Evolutionary conservation across 1,140 invertebrate genomes (phyloP).

Genomic region (Drosophila prosaltans): DNA sequence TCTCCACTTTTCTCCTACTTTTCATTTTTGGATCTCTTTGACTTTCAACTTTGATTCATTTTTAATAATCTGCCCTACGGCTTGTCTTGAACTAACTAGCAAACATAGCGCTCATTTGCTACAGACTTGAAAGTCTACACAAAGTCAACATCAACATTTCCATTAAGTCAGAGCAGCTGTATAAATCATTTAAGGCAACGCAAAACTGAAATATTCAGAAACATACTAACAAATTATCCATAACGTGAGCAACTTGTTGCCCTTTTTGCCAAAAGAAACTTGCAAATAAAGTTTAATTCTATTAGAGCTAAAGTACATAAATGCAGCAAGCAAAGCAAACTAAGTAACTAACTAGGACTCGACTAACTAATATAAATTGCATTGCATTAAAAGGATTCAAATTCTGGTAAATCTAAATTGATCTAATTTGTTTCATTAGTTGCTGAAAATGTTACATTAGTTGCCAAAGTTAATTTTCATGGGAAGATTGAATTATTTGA

Average conservation of each 20-base stretch:
- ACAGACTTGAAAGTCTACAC: conserved; percentile 24
- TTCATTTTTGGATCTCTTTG: conserved; percentile 7
- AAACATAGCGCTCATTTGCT: conserved; percentile 8
- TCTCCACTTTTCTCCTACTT: not conserved
- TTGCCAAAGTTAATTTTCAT: too few species aligned
- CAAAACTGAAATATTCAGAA: not conserved
- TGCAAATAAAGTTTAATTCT: conserved; percentile 3
- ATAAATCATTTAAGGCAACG: conserved; percentile 45
- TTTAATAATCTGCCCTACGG: conserved; percentile 20
- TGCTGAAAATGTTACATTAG: not conserved
- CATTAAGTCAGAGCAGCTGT: conserved; percentile 25
- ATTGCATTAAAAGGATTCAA: not conserved
- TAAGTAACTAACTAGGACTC: not conserved
- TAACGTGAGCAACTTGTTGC: conserved; percentile 41
- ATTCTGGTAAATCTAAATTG: too few species aligned
- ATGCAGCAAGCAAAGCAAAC: not conserved
- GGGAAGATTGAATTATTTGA: too few species aligned
- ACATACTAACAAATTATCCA: not conserved
- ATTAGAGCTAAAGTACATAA: not conserved
- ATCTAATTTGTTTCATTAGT: not conserved
- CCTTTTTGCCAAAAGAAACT: conserved; percentile 9
- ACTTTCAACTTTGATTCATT: conserved; percentile 39
- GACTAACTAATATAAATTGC: not conserved
- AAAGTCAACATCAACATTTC: conserved; percentile 26
- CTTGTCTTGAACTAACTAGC: conserved; percentile 25